phyloP scores from a whole-genome alignment of 2,888 invertebrate genomes.

The Malthinus seriepunctatus region DNA sequence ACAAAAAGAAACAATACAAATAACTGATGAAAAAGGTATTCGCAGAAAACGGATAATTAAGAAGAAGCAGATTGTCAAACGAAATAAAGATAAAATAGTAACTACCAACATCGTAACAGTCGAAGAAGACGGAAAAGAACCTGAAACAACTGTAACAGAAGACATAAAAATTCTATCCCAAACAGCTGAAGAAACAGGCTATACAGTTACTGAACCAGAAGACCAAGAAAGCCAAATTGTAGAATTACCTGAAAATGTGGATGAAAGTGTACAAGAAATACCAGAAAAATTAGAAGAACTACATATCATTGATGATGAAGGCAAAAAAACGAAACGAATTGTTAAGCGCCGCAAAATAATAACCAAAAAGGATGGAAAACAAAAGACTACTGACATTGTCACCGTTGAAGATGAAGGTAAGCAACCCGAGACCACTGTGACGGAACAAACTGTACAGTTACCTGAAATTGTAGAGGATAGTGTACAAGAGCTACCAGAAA shows the following conservation, averaged over 20 bases:
- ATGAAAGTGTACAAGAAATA: conserved; percentile 35
- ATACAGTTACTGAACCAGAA: not conserved
- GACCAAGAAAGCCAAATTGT: not conserved
- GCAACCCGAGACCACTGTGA: conserved; percentile 40
- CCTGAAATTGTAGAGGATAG: conserved; percentile 34
- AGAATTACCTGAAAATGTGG: no score
- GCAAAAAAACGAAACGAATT: conserved; percentile 34
- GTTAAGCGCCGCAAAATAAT: conserved; percentile 48
- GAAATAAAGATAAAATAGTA: conserved; percentile 37
- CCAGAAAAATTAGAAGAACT: conserved; percentile 41
- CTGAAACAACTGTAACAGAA: conserved; percentile 22
- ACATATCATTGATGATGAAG: not conserved
- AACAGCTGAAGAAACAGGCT: not conserved
- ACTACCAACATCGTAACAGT: conserved; percentile 52
- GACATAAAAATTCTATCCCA: no score
- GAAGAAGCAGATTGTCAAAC: conserved; percentile 39
- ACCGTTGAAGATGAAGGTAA: conserved; percentile 42
- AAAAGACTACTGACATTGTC: conserved; percentile 34
- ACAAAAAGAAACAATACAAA: conserved; percentile 31
- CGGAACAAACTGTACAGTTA: conserved; percentile 25
- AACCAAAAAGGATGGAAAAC: conserved; percentile 31
- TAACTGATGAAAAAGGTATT: conserved; percentile 37
- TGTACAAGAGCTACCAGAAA: conserved; percentile 31
- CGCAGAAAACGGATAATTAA: conserved; percentile 42
- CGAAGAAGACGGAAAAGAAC: conserved; percentile 45